These are phyloP conservation scores for Peromyscus nudipes DNA, from an alignment of 2,797 vertebrate species.

Conservation along the genomic window DNA sequence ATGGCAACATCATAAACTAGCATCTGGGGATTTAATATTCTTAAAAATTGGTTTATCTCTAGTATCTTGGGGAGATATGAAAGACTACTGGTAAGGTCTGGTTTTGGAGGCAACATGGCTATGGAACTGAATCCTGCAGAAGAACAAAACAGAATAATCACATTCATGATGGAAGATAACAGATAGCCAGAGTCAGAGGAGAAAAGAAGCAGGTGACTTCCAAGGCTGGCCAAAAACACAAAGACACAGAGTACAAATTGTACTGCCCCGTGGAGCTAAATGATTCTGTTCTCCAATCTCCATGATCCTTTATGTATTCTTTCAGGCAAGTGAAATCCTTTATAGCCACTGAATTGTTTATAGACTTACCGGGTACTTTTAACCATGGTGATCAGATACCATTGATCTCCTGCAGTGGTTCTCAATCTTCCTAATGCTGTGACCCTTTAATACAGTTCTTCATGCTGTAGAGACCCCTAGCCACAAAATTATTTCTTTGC, in stretches of 20 bases:
- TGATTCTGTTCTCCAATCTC: neutral
- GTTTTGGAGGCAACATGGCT: neutral
- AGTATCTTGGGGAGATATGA: slow-evolving; percentile 8
- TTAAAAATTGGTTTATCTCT: neutral
- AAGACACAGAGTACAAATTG: neutral
- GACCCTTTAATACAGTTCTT: neutral
- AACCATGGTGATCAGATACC: neutral
- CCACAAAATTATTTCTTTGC: neutral
- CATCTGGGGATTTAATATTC: neutral
- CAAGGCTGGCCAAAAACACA: neutral
- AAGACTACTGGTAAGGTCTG: slow-evolving; percentile 10
- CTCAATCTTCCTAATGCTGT: neutral
- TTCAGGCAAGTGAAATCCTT: neutral
- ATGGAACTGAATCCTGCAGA: neutral
- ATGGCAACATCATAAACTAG: neutral
- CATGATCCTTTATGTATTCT: neutral
- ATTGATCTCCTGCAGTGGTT: neutral
- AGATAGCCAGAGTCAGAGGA: neutral
- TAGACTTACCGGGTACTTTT: neutral
- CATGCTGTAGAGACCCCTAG: neutral
- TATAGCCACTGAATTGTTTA: neutral
- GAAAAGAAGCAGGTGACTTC: neutral
- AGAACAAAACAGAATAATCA: neutral
- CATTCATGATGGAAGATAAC: neutral
- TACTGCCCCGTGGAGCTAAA: neutral